Evolutionary conservation across 1,140 invertebrate genomes (phyloP).

Genomic region (Neuroterus valhalla): DNA sequence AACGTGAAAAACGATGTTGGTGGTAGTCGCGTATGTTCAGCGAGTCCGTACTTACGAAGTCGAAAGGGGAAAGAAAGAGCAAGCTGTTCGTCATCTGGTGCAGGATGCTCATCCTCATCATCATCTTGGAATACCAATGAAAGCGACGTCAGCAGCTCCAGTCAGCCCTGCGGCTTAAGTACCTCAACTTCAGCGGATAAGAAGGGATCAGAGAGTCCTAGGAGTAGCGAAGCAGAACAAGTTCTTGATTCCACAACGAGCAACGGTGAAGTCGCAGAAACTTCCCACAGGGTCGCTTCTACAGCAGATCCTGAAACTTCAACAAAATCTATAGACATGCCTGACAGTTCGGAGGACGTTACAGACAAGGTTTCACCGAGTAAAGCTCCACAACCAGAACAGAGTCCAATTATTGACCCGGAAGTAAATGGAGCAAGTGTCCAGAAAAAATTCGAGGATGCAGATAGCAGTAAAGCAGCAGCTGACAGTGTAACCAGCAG

Average conservation of each 20-base stretch:
- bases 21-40: slow-evolving; percentile 44
- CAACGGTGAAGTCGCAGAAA: slow-evolving; percentile 69
- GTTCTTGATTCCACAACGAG: slow-evolving; percentile 75
- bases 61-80: slow-evolving; percentile 55
- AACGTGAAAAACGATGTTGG: slow-evolving; percentile 50
- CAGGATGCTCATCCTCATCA: slow-evolving; percentile 63
- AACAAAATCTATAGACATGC: slow-evolving; percentile 67
- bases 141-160: slow-evolving; percentile 71
- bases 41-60: slow-evolving; percentile 63
- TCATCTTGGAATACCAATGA: slow-evolving; percentile 68
- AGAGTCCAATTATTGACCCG: slow-evolving; percentile 49
- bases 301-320: slow-evolving; percentile 60
- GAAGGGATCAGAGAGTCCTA: slow-evolving; percentile 55
- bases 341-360: slow-evolving; percentile 78
- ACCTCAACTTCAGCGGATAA: slow-evolving; percentile 45
- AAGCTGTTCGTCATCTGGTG: slow-evolving; percentile 55
- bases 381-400: slow-evolving; percentile 61
- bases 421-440: slow-evolving; percentile 68
- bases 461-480: slow-evolving; percentile 73
- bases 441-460: slow-evolving; percentile 70
- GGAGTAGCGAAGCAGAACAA: slow-evolving; percentile 69
- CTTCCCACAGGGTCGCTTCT: slow-evolving; percentile 49
- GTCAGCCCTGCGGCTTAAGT: slow-evolving; percentile 64
- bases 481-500: slow-evolving; percentile 71
- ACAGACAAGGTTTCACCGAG: slow-evolving; percentile 74